A percentile compares a stretch with the other conserved stretches of the same genome.
Evolutionary conservation across 2,888 invertebrate species (phyloP).

Genomic region (Disparrhopalites patrizii): DNA sequence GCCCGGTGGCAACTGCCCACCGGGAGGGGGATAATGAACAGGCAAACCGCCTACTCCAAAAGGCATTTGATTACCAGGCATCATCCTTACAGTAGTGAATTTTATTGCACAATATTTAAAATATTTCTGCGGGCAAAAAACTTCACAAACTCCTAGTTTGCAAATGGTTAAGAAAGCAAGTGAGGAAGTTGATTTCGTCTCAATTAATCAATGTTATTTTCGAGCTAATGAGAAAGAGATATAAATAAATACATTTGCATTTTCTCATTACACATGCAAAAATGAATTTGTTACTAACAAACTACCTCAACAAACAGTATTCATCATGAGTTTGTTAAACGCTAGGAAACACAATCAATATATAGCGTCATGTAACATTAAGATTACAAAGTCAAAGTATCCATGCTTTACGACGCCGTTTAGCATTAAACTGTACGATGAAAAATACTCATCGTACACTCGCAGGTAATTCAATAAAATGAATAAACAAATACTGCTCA

Average conservation of each 20-base stretch:
- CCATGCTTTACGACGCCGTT: background rate
- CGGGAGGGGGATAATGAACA: constrained; percentile 13
- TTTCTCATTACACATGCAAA: background rate
- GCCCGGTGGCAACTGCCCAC: constrained; percentile 2
- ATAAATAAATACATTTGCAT: background rate
- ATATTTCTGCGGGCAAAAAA: background rate
- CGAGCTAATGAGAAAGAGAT: background rate
- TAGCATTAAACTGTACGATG: background rate
- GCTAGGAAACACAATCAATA: background rate
- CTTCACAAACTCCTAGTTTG: no score
- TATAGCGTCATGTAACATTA: background rate
- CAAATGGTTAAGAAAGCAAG: no score
- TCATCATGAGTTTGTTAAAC: background rate
- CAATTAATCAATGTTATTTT: background rate
- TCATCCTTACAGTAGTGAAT: constrained; percentile 1
- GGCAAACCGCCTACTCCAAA: constrained; percentile 20
- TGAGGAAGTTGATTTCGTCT: background rate
- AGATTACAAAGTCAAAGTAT: background rate
- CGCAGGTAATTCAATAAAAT: background rate
- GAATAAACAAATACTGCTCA: background rate
- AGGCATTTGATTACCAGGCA: constrained; percentile 19
- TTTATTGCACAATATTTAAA: constrained; percentile 4
- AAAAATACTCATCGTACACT: no score
- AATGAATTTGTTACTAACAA: no score
- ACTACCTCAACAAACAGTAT: no score